Evolutionary conservation across 2,113 vertebrate genomes (phyloP).

Genomic region (Orthonyx spaldingii): DNA sequence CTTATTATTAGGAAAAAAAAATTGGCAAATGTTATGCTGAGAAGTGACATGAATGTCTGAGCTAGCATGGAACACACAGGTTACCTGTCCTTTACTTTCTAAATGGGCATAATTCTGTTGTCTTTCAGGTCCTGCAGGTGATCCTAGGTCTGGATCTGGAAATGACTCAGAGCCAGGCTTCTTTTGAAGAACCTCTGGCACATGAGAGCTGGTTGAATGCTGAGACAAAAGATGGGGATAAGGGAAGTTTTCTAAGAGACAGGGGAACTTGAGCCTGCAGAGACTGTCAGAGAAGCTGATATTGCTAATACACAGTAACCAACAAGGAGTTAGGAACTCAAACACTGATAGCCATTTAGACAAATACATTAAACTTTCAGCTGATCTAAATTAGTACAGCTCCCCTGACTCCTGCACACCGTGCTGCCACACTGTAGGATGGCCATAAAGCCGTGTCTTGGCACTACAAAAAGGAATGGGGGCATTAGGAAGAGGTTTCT

Average conservation of each 20-base stretch:
- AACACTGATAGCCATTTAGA: background rate
- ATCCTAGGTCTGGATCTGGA: background rate
- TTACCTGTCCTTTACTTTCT: background rate
- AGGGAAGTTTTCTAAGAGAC: background rate
- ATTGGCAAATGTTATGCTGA: background rate
- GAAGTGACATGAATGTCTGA: background rate
- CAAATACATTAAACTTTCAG: background rate
- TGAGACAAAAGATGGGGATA: background rate
- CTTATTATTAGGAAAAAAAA: background rate
- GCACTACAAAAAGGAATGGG: background rate
- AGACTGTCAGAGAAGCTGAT: background rate
- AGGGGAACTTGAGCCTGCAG: background rate
- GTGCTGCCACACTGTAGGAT: background rate
- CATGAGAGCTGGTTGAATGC: background rate
- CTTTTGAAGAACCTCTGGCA: background rate
- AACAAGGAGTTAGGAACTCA: background rate
- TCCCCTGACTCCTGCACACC: background rate
- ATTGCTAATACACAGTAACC: background rate
- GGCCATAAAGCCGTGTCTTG: background rate
- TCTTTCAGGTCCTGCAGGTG: background rate
- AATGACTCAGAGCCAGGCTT: background rate
- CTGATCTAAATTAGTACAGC: background rate
- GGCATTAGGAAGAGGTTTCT: background rate
- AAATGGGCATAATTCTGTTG: background rate
- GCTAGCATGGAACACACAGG: background rate